A percentile compares a stretch with the other conserved stretches of the same genome.
phyloP scores from a whole-genome alignment of 1,140 invertebrate genomes.

The Gyrodactylus salaris region DNA sequence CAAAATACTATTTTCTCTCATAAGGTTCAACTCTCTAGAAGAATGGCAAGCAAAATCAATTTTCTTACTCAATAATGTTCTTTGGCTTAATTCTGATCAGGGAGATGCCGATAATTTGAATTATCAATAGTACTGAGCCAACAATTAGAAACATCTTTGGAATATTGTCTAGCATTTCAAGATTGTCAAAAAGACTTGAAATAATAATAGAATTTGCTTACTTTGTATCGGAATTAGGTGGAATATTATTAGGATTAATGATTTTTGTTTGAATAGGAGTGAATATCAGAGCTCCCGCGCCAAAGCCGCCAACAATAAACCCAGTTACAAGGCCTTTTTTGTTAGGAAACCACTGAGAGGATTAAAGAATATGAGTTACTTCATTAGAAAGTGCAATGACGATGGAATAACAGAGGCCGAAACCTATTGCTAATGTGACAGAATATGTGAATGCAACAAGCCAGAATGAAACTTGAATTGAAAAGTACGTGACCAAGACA shows the following conservation, averaged over 20 bases:
- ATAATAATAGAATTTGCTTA: not conserved
- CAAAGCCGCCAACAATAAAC: slow-evolving; percentile 20
- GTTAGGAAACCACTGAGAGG: slow-evolving; percentile 19
- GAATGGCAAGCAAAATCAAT: not conserved
- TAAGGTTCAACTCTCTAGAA: too few species aligned
- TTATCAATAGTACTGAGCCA: not conserved
- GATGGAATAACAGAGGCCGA: not conserved
- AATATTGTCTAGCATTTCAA: not conserved
- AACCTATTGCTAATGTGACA: slow-evolving; percentile 12
- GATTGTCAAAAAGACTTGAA: not conserved
- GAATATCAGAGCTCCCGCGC: slow-evolving; percentile 19
- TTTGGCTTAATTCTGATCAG: not conserved
- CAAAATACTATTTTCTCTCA: too few species aligned
- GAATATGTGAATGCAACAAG: slow-evolving; percentile 17
- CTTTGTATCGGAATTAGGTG: slow-evolving; percentile 9
- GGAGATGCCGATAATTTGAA: not conserved
- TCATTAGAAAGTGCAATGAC: not conserved
- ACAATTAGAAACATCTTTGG: not conserved
- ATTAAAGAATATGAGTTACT: not conserved
- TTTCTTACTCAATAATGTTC: not conserved
- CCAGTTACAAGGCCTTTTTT: slow-evolving; percentile 20
- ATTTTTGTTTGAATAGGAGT: slow-evolving; percentile 19
- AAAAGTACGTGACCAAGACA: slow-evolving; percentile 15
- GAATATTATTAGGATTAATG: slow-evolving; percentile 20
- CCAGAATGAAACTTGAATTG: slow-evolving; percentile 15